Conservation (phyloP, 1,140 invertebrate species). For the Olivierus martensii region DNA sequence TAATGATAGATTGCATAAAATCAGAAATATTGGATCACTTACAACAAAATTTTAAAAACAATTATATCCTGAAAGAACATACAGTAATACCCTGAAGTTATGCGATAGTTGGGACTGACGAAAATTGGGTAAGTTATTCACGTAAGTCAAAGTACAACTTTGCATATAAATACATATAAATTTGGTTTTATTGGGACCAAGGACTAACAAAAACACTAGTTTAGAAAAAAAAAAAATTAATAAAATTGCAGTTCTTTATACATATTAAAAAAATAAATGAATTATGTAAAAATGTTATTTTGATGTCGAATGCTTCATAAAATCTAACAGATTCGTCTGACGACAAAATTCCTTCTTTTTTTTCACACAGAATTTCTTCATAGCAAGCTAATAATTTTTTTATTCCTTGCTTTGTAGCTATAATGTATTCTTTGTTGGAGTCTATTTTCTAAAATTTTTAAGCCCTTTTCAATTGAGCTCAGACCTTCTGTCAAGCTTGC, state of each 20-base stretch:
- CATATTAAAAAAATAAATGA: background rate
- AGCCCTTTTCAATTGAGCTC: background rate
- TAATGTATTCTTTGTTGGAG: constrained; percentile 1
- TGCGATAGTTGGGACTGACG: background rate
- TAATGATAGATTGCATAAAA: too few relatives aligned
- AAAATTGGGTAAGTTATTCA: too few relatives aligned
- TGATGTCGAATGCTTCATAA: background rate
- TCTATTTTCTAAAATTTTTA: background rate
- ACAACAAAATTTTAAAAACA: too few relatives aligned
- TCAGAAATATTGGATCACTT: too few relatives aligned
- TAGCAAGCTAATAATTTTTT: constrained; percentile 4
- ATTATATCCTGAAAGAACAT: too few relatives aligned
- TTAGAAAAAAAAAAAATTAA: background rate
- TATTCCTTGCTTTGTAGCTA: constrained; percentile 1
- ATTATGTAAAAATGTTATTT: constrained; percentile 3
- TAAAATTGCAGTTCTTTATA: background rate
- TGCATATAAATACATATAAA: background rate
- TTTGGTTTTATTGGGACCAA: background rate
- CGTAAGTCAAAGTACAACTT: background rate
- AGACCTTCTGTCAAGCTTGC: too few relatives aligned
- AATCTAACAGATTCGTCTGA: background rate
- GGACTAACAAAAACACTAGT: background rate
- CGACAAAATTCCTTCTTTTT: constrained; percentile 2
- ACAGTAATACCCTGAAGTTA: too few relatives aligned
- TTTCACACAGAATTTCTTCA: constrained; percentile 3